Percentiles rank a stretch among this genome's conserved stretches.
Conservation (phyloP, 2,888 invertebrate species). For the Oscheius sp. region DNA sequence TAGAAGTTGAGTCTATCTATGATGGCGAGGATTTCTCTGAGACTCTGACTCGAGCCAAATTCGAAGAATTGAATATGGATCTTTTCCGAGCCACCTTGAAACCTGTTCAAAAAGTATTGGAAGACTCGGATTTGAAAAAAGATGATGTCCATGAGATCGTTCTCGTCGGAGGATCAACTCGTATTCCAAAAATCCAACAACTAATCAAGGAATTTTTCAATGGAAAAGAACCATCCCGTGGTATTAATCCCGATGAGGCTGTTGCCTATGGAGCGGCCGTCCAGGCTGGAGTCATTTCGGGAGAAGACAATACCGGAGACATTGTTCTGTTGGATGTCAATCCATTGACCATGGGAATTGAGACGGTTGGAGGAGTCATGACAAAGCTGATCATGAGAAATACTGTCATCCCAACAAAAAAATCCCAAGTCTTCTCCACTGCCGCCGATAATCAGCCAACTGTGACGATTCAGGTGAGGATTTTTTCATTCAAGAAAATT, state of each 20-base stretch:
- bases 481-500: background rate
- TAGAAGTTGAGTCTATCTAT: constrained; percentile 97
- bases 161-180: constrained; percentile 96
- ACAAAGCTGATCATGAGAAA: constrained; percentile 96
- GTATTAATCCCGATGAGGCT: constrained; percentile 82
- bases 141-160: constrained; percentile 98
- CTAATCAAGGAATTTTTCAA: constrained; percentile 81
- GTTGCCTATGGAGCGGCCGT: constrained; percentile 94
- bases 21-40: constrained; percentile 98
- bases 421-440: constrained; percentile 98
- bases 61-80: constrained; percentile 74
- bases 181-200: constrained; percentile 93
- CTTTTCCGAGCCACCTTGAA: constrained; percentile 86
- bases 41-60: constrained; percentile 95
- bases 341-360: constrained; percentile 98
- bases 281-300: constrained; percentile 95
- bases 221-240: constrained; percentile 93
- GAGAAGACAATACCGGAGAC: constrained; percentile 86
- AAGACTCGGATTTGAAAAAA: constrained; percentile 97
- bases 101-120: constrained; percentile 88
- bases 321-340: constrained; percentile 96
- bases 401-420: constrained; percentile 98
- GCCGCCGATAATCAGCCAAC: constrained; percentile 98
- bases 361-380: constrained; percentile 99
- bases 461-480: constrained; percentile 86